phyloP scores from a whole-genome alignment of 2,888 invertebrate genomes.

The Mycalesis mineus region DNA sequence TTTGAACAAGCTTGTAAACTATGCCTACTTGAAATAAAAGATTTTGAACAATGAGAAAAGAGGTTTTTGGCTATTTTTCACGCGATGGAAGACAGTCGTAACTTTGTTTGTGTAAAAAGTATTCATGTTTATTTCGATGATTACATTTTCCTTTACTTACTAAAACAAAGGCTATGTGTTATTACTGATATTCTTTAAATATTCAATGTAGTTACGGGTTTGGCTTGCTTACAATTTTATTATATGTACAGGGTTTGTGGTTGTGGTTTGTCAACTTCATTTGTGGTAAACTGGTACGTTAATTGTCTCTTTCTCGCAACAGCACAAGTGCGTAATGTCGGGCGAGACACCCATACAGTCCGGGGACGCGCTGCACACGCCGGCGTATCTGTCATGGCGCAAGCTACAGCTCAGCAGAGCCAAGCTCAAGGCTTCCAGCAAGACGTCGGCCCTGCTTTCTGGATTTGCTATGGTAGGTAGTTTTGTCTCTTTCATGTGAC shows the following conservation, averaged over 20 bases:
- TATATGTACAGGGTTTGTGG: background rate
- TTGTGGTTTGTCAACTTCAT: background rate
- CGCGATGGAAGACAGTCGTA: no score
- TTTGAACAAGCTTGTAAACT: no score
- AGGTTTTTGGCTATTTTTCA: no score
- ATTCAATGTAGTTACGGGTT: no score
- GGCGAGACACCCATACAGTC: constrained; percentile 84
- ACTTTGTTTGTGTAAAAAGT: no score
- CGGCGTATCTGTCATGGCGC: constrained; percentile 92
- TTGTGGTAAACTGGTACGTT: background rate
- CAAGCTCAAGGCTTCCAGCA: constrained; percentile 98
- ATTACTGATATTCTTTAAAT: no score
- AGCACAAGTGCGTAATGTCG: constrained; percentile 72
- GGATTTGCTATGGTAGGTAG: constrained; percentile 96
- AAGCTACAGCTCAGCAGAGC: constrained; percentile 96
- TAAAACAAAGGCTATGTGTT: no score
- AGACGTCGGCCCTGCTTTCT: constrained; percentile 96
- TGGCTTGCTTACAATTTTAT: no score
- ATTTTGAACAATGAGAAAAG: no score
- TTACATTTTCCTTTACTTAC: no score
- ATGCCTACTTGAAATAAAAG: no score
- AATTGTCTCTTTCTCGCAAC: background rate
- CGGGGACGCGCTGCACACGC: constrained; percentile 87
- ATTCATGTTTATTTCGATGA: no score
- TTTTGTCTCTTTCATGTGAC: background rate